These are phyloP conservation scores for Andrena bicolor DNA, from an alignment of 2,888 invertebrate species.

Conservation along the genomic window DNA sequence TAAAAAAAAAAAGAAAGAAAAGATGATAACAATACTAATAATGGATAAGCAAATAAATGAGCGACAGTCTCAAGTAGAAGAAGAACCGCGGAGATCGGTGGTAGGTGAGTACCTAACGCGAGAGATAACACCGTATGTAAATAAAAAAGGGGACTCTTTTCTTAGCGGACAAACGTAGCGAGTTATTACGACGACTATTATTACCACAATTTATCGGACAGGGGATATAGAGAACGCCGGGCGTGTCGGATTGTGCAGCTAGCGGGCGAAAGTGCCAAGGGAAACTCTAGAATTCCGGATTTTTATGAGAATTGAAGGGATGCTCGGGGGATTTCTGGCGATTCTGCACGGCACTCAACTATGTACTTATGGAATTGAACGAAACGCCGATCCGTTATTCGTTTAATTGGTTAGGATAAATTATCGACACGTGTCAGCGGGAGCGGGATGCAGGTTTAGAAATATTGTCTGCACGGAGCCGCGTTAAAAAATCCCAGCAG, in stretches of 20 bases:
- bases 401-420: slow-evolving; percentile 19
- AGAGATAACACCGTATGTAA: slow-evolving; percentile 51
- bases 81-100: slow-evolving; percentile 40
- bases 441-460: slow-evolving; percentile 19
- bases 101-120: slow-evolving; percentile 53
- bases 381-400: slow-evolving; percentile 6
- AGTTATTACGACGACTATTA: slow-evolving; percentile 53
- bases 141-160: slow-evolving; percentile 48
- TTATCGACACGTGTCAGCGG: background rate
- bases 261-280: slow-evolving; percentile 38
- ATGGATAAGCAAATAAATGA: slow-evolving; percentile 32
- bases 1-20: slow-evolving; percentile 57
- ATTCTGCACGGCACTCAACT: background rate
- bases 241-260: slow-evolving; percentile 40
- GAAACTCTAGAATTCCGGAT: slow-evolving; percentile 48
- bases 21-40: slow-evolving; percentile 23
- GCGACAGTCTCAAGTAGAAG: slow-evolving; percentile 32
- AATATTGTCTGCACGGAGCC: background rate
- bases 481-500: background rate
- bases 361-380: slow-evolving; percentile 33
- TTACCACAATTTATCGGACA: slow-evolving; percentile 42
- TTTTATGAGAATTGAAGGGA: slow-evolving; percentile 54
- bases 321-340: slow-evolving; percentile 4
- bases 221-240: slow-evolving; percentile 12
- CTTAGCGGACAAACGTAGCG: slow-evolving; percentile 54